phyloP scores from a whole-genome alignment of 53 echinoderm and acorn worm genomes.

The Paracentrotus lividus region DNA sequence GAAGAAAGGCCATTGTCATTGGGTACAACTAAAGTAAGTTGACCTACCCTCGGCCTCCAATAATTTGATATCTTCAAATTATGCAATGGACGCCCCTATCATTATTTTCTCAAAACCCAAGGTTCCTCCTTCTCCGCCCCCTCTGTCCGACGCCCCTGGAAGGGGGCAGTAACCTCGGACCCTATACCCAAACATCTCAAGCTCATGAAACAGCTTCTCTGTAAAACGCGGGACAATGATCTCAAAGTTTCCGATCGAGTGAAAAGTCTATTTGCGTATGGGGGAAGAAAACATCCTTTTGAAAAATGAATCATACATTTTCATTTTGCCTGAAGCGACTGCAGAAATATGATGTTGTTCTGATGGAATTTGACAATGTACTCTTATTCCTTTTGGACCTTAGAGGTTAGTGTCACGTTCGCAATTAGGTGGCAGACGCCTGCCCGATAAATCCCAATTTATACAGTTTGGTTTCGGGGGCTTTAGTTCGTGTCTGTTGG shows the following conservation, averaged over 20 bases:
- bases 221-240: background rate
- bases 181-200: too few relatives aligned
- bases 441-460: slow-evolving; percentile 42
- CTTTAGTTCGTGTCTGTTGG: background rate
- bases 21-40: background rate
- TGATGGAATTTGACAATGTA: slow-evolving; percentile 50
- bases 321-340: slow-evolving; percentile 7
- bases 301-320: slow-evolving; percentile 35
- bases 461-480: background rate
- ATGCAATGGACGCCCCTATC: background rate
- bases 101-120: too few relatives aligned
- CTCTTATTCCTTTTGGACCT: background rate
- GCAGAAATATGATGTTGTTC: slow-evolving; percentile 32
- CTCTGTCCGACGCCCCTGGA: background rate
- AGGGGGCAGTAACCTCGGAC: slow-evolving; percentile 6
- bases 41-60: background rate
- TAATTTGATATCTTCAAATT: background rate
- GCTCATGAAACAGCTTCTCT: background rate
- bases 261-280: background rate
- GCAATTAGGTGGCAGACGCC: slow-evolving; percentile 24
- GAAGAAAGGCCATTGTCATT: background rate
- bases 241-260: background rate
- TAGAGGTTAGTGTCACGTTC: slow-evolving; percentile 16
- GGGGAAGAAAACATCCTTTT: slow-evolving; percentile 20
- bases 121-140: background rate